Conservation (phyloP, 2,797 vertebrate genomes). For the Lindbergichthys nudifrons region DNA sequence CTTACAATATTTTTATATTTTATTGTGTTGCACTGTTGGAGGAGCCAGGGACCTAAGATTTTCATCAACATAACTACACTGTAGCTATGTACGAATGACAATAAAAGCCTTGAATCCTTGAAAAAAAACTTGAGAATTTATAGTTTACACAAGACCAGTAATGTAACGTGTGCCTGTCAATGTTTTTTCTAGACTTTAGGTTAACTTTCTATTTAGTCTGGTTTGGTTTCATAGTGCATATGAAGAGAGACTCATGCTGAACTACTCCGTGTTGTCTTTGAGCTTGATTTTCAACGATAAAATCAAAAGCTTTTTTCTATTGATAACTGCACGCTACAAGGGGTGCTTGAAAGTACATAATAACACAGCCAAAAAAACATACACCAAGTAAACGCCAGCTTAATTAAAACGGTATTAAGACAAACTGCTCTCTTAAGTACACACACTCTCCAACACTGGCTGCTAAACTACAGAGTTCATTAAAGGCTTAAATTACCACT, state of each 20-base stretch:
- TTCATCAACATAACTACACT: too few species aligned
- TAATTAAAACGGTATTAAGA: constrained; percentile 63
- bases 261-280: too few species aligned
- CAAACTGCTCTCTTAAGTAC: constrained; percentile 53
- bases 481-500: constrained; percentile 62
- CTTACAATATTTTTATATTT: too few species aligned
- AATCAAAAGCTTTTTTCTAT: too few species aligned
- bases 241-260: too few species aligned
- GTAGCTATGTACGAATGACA: too few species aligned
- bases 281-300: too few species aligned
- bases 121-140: background rate
- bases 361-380: constrained; percentile 23
- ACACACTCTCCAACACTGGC: constrained; percentile 30
- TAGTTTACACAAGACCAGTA: background rate
- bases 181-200: background rate
- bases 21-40: too few species aligned
- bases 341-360: background rate
- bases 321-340: constrained; percentile 1
- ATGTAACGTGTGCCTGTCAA: background rate
- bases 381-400: constrained; percentile 37
- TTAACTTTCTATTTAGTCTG: too few species aligned
- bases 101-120: too few species aligned
- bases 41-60: too few species aligned
- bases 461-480: constrained; percentile 51
- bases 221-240: too few species aligned